Evolutionary conservation across 2,797 vertebrate species (phyloP).

Genomic region (Choloepus didactylus): DNA sequence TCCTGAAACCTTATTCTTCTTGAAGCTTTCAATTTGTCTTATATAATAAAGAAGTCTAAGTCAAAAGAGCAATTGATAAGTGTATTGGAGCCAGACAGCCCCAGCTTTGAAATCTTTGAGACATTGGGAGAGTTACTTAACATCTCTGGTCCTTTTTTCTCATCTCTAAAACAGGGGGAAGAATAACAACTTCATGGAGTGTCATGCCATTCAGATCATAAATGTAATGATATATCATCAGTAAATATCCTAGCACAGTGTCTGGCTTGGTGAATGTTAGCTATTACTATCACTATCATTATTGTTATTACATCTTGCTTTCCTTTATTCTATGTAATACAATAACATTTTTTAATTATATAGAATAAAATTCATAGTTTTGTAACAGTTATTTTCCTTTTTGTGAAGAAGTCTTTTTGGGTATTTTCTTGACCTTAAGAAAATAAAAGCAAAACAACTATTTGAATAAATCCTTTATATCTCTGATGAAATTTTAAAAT

Average conservation of each 20-base stretch:
- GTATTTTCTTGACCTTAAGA: background rate
- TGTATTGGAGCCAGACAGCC: background rate
- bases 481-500: background rate
- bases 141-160: background rate
- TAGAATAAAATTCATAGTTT: slow-evolving; percentile 38
- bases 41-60: slow-evolving; percentile 45
- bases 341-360: too few species aligned
- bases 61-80: background rate
- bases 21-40: background rate
- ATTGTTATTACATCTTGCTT: background rate
- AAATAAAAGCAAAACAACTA: background rate
- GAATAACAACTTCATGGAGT: background rate
- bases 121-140: background rate
- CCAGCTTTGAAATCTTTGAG: background rate
- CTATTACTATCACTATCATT: background rate
- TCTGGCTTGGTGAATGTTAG: slow-evolving; percentile 29
- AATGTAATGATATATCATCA: background rate
- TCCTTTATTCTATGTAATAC: too few species aligned
- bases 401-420: background rate
- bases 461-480: slow-evolving; percentile 7
- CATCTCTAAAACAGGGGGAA: slow-evolving; percentile 7
- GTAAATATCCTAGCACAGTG: background rate
- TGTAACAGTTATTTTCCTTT: background rate
- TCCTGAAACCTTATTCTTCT: background rate
- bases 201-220: background rate